Evolutionary conservation across 2,888 invertebrate genomes (phyloP).

Genomic region (Coenonympha glycerion): DNA sequence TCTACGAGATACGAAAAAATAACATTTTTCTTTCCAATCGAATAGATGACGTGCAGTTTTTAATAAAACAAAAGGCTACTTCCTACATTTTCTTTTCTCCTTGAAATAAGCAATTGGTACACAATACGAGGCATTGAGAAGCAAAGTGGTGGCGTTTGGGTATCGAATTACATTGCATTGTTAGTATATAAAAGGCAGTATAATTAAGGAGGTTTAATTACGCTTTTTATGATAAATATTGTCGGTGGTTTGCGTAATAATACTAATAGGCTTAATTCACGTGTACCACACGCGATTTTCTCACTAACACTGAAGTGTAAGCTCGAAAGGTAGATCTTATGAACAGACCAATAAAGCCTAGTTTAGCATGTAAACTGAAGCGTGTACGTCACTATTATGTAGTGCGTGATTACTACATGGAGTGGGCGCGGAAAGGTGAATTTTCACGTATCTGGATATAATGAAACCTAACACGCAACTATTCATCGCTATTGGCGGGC

Average conservation of each 20-base stretch:
- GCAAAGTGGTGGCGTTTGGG: neutral
- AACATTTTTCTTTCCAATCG: neutral
- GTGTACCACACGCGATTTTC: constrained; percentile 22
- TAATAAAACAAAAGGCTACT: neutral
- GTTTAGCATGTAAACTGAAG: neutral
- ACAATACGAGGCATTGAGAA: neutral
- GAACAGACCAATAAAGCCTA: neutral
- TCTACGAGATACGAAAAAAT: neutral
- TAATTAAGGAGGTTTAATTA: constrained; percentile 14
- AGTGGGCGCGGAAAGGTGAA: constrained; percentile 49
- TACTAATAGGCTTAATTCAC: constrained; percentile 25
- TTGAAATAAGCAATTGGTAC: constrained; percentile 2
- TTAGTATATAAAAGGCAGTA: neutral
- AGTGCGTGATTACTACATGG: constrained; percentile 37
- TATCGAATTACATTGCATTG: neutral
- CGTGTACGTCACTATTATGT: neutral
- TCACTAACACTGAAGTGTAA: neutral
- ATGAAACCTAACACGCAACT: constrained; percentile 58
- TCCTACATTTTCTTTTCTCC: neutral
- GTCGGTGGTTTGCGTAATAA: constrained; percentile 19
- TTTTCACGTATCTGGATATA: constrained; percentile 52
- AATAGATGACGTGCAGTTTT: neutral
- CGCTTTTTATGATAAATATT: constrained; percentile 7
- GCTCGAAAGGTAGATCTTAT: neutral
- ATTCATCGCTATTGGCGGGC: constrained; percentile 31